Percentiles rank a stretch among this genome's conserved stretches.
phyloP scores from a whole-genome alignment of 2,888 invertebrate genomes.

The Cistogaster globosa region DNA sequence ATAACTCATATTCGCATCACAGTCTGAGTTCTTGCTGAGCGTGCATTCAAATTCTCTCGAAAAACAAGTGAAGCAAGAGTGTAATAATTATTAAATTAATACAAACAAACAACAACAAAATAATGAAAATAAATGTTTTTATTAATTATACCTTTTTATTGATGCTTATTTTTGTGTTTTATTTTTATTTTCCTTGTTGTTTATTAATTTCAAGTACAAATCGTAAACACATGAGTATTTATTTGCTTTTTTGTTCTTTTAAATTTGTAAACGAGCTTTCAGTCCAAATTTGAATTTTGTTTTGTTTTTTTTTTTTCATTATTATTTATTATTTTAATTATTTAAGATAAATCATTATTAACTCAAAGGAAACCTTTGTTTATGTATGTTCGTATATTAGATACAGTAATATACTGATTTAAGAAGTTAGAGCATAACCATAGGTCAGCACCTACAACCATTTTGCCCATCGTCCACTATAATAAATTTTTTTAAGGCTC shows the following conservation, averaged over 20 bases:
- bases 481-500: no score
- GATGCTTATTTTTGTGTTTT: slow-evolving; percentile 21
- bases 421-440: no score
- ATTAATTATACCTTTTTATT: neutral
- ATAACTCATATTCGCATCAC: slow-evolving; percentile 88
- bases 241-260: slow-evolving; percentile 25
- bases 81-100: slow-evolving; percentile 2
- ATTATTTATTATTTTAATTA: slow-evolving; percentile 42
- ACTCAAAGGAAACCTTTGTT: no score
- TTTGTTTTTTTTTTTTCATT: slow-evolving; percentile 24
- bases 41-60: slow-evolving; percentile 79
- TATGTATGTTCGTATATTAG: no score
- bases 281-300: slow-evolving; percentile 80
- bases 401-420: no score
- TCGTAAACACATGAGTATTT: neutral
- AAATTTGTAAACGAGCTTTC: slow-evolving; percentile 78
- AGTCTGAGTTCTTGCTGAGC: slow-evolving; percentile 97
- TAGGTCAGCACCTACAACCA: no score
- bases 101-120: slow-evolving; percentile 7
- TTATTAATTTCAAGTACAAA: no score
- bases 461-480: no score
- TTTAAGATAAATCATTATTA: neutral
- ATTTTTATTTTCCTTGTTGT: slow-evolving; percentile 17
- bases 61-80: slow-evolving; percentile 56
- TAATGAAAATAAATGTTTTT: slow-evolving; percentile 30